These are phyloP conservation scores for Scomber japonicus DNA, from an alignment of 2,113 vertebrate species.

Conservation along the genomic window DNA sequence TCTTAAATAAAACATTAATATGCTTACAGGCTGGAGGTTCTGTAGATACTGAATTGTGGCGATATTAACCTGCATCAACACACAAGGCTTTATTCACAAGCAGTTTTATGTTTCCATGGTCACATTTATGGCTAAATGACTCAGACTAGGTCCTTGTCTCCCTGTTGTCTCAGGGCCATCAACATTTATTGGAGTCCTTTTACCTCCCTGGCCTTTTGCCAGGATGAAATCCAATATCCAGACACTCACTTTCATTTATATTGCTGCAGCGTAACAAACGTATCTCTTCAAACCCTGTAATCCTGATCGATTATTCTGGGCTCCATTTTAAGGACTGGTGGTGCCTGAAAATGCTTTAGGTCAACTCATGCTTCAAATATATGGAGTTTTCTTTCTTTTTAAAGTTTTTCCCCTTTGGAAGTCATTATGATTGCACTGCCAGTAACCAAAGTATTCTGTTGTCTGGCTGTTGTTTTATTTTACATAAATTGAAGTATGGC, in stretches of 20 bases:
- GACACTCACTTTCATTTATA: slow-evolving; percentile 31
- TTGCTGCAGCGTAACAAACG: slow-evolving; percentile 10
- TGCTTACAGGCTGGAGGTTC: not conserved
- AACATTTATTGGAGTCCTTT: slow-evolving; percentile 49
- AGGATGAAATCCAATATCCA: slow-evolving; percentile 44
- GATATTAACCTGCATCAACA: not conserved
- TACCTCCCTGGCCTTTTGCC: slow-evolving; percentile 37
- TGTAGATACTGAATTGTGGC: not conserved
- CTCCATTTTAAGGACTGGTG: not conserved
- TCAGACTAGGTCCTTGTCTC: slow-evolving; percentile 37
- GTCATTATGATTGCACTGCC: no score
- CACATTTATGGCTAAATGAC: slow-evolving; percentile 57
- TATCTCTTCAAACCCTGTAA: not conserved
- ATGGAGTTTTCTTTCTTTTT: not conserved
- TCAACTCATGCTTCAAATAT: not conserved
- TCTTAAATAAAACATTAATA: not conserved
- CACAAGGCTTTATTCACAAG: not conserved
- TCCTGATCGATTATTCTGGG: slow-evolving; percentile 11
- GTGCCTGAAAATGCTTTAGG: not conserved
- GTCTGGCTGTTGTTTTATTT: no score
- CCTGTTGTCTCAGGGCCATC: not conserved
- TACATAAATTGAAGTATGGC: no score
- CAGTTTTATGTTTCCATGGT: slow-evolving; percentile 46
- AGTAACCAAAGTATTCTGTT: no score
- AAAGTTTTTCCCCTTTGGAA: no score